These are phyloP conservation scores for Sylvicola cinctus DNA, from an alignment of 2,888 invertebrate genomes.

Conservation along the genomic window DNA sequence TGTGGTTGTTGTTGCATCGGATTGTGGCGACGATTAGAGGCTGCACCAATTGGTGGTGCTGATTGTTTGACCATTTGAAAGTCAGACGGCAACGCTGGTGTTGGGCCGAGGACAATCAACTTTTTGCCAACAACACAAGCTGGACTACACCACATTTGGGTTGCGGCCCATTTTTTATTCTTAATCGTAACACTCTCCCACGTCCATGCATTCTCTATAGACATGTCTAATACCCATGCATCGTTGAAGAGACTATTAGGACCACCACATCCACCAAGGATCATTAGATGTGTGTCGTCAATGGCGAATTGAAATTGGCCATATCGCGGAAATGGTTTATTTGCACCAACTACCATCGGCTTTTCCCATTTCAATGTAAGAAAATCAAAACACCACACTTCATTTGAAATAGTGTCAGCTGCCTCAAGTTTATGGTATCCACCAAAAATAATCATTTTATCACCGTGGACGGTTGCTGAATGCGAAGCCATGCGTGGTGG, in stretches of 20 bases:
- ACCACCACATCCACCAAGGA: conserved; percentile 76
- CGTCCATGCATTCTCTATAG: conserved; percentile 40
- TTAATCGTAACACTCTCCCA: conserved; percentile 56
- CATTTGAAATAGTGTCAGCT: conserved; percentile 43
- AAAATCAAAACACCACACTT: conserved; percentile 76
- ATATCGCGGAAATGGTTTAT: conserved; percentile 62
- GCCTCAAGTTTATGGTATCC: conserved; percentile 35
- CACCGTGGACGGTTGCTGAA: conserved; percentile 66
- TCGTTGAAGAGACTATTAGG: conserved; percentile 72
- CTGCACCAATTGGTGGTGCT: conserved; percentile 9
- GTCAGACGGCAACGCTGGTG: background rate
- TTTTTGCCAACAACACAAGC: conserved; percentile 35
- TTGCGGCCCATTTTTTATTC: conserved; percentile 60
- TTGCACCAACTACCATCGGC: conserved; percentile 37
- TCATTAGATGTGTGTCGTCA: conserved; percentile 54
- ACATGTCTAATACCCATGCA: conserved; percentile 75
- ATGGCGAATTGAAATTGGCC: conserved; percentile 81
- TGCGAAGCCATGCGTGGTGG: conserved; percentile 82
- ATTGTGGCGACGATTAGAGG: background rate
- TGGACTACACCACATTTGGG: conserved; percentile 85
- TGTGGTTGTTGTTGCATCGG: background rate
- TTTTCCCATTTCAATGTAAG: conserved; percentile 55
- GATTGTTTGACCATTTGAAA: conserved; percentile 24
- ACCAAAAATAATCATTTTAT: conserved; percentile 70
- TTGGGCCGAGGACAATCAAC: conserved; percentile 10